phyloP scores from a whole-genome alignment of 2,888 invertebrate genomes.

The Lamellibrachia satsuma region DNA sequence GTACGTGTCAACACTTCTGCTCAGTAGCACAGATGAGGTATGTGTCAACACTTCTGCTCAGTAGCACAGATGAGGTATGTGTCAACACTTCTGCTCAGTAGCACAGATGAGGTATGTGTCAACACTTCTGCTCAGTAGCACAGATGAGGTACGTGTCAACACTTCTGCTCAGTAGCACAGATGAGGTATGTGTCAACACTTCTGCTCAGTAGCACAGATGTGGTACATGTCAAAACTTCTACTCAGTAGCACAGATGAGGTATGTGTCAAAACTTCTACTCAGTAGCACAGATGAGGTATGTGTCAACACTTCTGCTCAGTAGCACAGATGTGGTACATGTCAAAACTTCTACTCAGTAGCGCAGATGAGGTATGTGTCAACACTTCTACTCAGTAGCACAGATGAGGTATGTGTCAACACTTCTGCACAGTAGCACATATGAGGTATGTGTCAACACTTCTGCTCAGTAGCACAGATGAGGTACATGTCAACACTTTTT shows the following conservation, averaged over 20 bases:
- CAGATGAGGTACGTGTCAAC: background rate
- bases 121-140: background rate
- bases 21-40: too few species aligned
- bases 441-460: background rate
- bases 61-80: too few species aligned
- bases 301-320: slow-evolving; percentile 52
- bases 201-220: too few species aligned
- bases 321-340: slow-evolving; percentile 56
- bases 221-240: too few species aligned
- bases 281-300: background rate
- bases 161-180: background rate
- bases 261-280: background rate
- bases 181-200: too few species aligned
- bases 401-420: background rate
- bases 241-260: too few species aligned
- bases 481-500: background rate
- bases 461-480: background rate
- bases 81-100: too few species aligned
- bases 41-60: too few species aligned
- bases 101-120: slow-evolving; percentile 55
- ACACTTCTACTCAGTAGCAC: background rate
- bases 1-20: too few species aligned
- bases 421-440: background rate
- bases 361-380: slow-evolving; percentile 64
- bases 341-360: slow-evolving; percentile 62